These are phyloP conservation scores for Apteryx owenii DNA, from an alignment of 2,113 vertebrate genomes.

Conservation along the genomic window DNA sequence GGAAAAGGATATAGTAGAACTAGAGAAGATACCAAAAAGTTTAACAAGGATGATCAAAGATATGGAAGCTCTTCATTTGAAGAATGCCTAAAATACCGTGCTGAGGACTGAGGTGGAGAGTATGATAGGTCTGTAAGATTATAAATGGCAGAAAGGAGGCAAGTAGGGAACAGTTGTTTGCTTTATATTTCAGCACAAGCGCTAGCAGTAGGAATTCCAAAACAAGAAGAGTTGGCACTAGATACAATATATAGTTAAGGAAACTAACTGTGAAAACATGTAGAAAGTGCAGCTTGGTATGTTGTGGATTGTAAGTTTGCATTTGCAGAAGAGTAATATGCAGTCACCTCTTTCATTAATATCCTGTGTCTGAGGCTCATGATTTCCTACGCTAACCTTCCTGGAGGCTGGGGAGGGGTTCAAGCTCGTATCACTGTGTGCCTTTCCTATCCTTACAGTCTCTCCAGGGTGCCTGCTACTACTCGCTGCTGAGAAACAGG, in stretches of 20 bases:
- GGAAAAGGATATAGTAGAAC: background rate
- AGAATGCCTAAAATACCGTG: background rate
- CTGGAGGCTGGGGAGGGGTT: too few relatives aligned
- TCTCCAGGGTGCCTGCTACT: background rate
- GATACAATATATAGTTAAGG: accelerated
- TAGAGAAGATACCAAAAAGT: background rate
- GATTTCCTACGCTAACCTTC: too few relatives aligned
- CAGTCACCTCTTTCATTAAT: background rate
- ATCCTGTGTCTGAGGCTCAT: background rate
- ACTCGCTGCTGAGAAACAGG: background rate
- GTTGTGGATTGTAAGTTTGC: background rate
- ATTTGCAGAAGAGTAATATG: background rate
- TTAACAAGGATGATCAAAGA: background rate
- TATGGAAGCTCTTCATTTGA: background rate
- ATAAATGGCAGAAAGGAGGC: background rate
- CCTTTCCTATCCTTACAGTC: background rate
- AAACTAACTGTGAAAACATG: background rate
- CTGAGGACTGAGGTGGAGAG: background rate
- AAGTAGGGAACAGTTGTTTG: background rate
- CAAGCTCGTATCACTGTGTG: accelerated
- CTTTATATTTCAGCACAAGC: background rate
- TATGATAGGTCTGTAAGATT: background rate
- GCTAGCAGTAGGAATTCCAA: background rate
- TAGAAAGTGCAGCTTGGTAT: background rate
- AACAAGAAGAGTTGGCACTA: background rate